Conservation (phyloP, 2,888 invertebrate genomes). For the Eupithecia subumbrata region DNA sequence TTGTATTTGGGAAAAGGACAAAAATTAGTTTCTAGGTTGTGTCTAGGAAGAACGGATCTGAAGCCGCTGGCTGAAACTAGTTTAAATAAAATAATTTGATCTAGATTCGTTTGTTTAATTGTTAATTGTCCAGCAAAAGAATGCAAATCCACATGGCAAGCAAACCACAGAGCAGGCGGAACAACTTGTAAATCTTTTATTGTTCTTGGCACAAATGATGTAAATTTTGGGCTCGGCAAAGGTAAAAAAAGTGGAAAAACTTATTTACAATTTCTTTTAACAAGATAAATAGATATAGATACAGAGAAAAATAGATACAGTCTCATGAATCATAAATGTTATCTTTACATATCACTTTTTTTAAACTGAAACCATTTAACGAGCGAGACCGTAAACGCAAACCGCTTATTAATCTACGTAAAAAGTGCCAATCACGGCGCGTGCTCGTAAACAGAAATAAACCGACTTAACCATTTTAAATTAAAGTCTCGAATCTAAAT, state of each 20-base stretch:
- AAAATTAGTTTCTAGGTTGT: too few species aligned
- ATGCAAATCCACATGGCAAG: background rate
- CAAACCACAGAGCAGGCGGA: background rate
- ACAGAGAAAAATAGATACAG: background rate
- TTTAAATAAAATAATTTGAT: background rate
- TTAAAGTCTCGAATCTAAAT: conserved; percentile 48
- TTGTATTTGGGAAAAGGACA: too few species aligned
- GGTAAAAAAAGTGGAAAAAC: background rate
- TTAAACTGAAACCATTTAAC: conserved; percentile 27
- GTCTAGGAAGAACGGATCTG: background rate
- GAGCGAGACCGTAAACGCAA: conserved; percentile 51
- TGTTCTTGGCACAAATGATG: background rate
- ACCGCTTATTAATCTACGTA: conserved; percentile 41
- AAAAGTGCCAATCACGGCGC: conserved; percentile 63
- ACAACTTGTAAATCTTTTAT: background rate
- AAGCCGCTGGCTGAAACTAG: background rate
- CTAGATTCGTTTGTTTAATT: too few species aligned
- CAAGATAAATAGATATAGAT: background rate
- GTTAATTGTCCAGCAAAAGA: too few species aligned
- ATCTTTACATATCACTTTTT: conserved; percentile 30
- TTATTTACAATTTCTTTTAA: background rate
- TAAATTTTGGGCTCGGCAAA: background rate
- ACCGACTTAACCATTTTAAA: conserved; percentile 63
- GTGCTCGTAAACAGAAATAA: conserved; percentile 59
- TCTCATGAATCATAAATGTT: conserved; percentile 10